Evolutionary conservation across 2,113 vertebrate genomes (phyloP).

Genomic region (Marmota monax): DNA sequence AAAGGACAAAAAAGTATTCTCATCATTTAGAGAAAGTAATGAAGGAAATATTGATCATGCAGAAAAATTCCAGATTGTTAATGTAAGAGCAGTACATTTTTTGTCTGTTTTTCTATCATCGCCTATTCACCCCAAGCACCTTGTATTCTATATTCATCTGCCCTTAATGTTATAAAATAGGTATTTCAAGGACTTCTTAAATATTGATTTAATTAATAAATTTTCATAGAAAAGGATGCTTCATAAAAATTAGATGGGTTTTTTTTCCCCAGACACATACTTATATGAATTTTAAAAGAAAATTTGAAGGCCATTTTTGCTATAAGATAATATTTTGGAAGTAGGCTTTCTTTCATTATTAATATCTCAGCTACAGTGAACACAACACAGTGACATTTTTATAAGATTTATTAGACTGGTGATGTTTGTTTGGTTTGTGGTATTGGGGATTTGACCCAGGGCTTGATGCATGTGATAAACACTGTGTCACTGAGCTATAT

Average conservation of each 20-base stretch:
- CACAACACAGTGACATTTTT: background rate
- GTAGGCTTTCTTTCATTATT: background rate
- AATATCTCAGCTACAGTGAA: background rate
- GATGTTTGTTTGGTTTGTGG: too few relatives aligned
- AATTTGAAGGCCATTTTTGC: background rate
- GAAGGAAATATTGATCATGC: too few relatives aligned
- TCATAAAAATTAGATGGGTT: conserved; percentile 15
- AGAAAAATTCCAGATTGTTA: conserved; percentile 1
- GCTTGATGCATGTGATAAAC: too few relatives aligned
- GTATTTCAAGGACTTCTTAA: background rate
- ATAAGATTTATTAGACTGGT: background rate
- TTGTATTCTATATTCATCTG: background rate
- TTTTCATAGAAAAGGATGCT: background rate
- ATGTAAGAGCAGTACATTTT: background rate
- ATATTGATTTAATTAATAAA: background rate
- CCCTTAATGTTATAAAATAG: background rate
- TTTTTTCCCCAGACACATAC: too few relatives aligned
- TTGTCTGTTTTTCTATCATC: conserved; percentile 9
- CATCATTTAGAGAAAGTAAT: too few relatives aligned
- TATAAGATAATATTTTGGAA: background rate
- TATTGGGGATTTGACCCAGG: too few relatives aligned
- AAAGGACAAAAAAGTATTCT: too few relatives aligned
- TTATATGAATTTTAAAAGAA: too few relatives aligned
- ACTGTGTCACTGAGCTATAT: too few relatives aligned
- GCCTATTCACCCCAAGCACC: background rate